Percentiles rank a stretch among this genome's conserved stretches.
phyloP scores from a whole-genome alignment of 2,888 invertebrate species.

The Mellilla xanthometata region DNA sequence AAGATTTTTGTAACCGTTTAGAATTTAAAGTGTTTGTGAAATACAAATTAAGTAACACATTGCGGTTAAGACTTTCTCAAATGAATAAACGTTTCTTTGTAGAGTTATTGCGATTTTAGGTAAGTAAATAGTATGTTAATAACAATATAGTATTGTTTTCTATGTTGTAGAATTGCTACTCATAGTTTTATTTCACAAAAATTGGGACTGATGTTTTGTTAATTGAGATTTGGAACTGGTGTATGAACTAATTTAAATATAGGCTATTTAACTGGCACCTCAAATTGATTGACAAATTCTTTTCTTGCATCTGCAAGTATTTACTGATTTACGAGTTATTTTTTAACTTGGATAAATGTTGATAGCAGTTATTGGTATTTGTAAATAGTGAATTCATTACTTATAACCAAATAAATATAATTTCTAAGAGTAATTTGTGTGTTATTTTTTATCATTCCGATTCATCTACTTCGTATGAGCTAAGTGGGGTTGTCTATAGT shows the following conservation, averaged over 20 bases:
- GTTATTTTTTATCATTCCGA: no score
- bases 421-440: slow-evolving; percentile 38
- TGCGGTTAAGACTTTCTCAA: background rate
- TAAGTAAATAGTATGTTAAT: background rate
- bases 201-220: slow-evolving; percentile 15
- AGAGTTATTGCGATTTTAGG: slow-evolving; percentile 5
- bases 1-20: no score
- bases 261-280: background rate
- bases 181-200: slow-evolving; percentile 5
- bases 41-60: slow-evolving; percentile 3
- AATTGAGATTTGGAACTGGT: background rate
- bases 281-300: slow-evolving; percentile 10
- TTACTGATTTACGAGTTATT: slow-evolving; percentile 3
- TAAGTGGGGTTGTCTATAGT: no score
- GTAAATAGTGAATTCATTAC: slow-evolving; percentile 70
- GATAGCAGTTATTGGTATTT: slow-evolving; percentile 43
- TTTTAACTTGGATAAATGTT: background rate
- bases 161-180: slow-evolving; percentile 3
- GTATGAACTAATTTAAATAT: no score
- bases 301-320: slow-evolving; percentile 14
- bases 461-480: no score
- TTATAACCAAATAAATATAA: slow-evolving; percentile 71
- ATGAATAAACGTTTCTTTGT: slow-evolving; percentile 3
- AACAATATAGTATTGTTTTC: background rate
- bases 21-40: slow-evolving; percentile 10